Evolutionary conservation across 2,113 vertebrate genomes (phyloP), one percentile per base, ranked within the genome.

Genomic region (Synchiropus splendidus): DNA sequence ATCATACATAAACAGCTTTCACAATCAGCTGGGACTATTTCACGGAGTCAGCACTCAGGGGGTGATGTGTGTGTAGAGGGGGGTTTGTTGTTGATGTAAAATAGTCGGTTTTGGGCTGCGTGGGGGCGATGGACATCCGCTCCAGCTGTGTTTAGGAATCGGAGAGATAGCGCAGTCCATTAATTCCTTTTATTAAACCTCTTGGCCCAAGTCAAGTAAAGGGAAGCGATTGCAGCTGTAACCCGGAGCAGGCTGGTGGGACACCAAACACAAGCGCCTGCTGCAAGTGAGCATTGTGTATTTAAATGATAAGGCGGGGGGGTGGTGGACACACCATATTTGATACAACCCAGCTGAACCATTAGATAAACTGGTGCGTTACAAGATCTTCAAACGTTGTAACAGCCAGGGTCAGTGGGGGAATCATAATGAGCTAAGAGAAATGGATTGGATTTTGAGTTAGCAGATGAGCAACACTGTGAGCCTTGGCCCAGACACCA

Each of bases 101-200:
- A 80, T 66, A 74, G 77, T 74, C 68, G 36, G 72, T 71, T 77
- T 72, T 64, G 64, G 74, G 67, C 67, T 72, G 79, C 71, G 73
- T 72, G 69, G 81, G 72, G 73, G 78, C 70, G 70, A 60, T 83
- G 78, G 62, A 83, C 77, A 83, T 85, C 82, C 82, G 72, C 81
- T 83, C 79, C 84, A 87, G 82, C 85, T 87, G 84, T 86, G 85
- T 87, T 86, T 83, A 81, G 81, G 77, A 85, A 85, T 85, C 79
- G 81, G 80, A 85, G 81, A 83, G 83, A 84, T 83, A 85, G 77
- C 79, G 77, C 82, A 82, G 81, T 83, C 80, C 81, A 84, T 85
- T 84, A 79, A 84, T 84, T 85, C 80, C 77, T 70, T 84, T 83
- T 85, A 86, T 85, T 85, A 85, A 86, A 58, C 82, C 77, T 83